A percentile compares a stretch with the other conserved stretches of the same genome.
Conservation (phyloP, 2,113 vertebrate species). For the Nyctibius bracteatus region DNA sequence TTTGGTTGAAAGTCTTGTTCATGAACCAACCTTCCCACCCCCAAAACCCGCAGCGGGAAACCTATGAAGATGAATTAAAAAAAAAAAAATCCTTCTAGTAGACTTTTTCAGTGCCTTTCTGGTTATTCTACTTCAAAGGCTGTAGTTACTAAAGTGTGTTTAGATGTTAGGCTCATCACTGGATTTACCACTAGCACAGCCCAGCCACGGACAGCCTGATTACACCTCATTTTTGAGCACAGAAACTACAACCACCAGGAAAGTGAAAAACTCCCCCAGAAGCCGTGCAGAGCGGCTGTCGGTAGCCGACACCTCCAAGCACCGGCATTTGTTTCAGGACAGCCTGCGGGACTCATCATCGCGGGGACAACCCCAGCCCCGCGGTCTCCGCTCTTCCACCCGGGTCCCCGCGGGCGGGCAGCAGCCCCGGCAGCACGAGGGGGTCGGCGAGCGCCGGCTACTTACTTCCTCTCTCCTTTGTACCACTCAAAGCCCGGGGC, state of each 20-base stretch:
- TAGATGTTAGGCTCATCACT: neutral
- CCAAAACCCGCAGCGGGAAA: neutral
- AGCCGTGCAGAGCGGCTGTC: accelerated
- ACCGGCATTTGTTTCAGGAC: neutral
- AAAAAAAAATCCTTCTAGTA: neutral
- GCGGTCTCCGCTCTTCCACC: neutral
- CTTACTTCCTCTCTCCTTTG: slow-evolving; percentile 97
- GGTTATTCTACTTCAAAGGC: neutral
- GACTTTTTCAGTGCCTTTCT: neutral
- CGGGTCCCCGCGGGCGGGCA: neutral
- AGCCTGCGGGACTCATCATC: neutral
- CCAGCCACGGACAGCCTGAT: neutral
- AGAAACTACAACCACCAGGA: neutral
- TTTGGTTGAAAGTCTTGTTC: neutral
- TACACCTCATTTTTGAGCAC: neutral
- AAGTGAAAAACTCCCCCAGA: accelerated
- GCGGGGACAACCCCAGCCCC: neutral
- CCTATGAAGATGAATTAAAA: accelerated
- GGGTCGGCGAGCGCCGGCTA: neutral
- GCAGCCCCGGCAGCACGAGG: neutral
- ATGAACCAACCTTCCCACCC: neutral
- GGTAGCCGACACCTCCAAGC: neutral
- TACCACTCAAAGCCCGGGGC: slow-evolving; percentile 93
- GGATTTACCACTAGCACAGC: neutral
- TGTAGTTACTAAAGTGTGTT: neutral